Evolutionary conservation across 2,797 vertebrate genomes (phyloP).

Genomic region (Epinephelus coioides): DNA sequence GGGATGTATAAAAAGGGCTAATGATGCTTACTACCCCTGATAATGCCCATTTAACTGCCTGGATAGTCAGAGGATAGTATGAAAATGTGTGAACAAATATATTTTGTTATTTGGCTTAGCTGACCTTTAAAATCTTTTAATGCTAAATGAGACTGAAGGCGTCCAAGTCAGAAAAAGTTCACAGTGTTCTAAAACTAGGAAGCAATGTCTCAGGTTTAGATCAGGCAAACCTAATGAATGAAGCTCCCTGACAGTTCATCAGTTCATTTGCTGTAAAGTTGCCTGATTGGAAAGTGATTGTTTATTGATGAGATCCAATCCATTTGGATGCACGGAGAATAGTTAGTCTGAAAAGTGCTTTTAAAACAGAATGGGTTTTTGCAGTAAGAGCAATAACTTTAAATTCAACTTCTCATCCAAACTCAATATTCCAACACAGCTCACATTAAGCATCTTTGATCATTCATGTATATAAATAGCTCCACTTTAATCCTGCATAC

Average conservation of each 20-base stretch:
- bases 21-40: no score
- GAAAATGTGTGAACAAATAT: background rate
- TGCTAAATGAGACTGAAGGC: background rate
- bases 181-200: background rate
- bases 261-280: slow-evolving; percentile 31
- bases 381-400: slow-evolving; percentile 29
- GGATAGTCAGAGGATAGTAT: background rate
- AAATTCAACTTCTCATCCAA: slow-evolving; percentile 37
- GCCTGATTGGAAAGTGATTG: background rate
- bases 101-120: background rate
- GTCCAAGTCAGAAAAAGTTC: background rate
- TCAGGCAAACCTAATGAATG: background rate
- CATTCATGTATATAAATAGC: slow-evolving; percentile 63
- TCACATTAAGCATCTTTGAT: slow-evolving; percentile 61
- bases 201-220: background rate
- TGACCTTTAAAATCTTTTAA: background rate
- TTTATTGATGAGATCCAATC: slow-evolving; percentile 9
- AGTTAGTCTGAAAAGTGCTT: slow-evolving; percentile 19
- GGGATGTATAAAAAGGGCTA: no score
- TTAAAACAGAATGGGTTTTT: slow-evolving; percentile 19
- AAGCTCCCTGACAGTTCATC: background rate
- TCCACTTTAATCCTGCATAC: slow-evolving; percentile 58
- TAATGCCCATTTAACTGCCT: no score
- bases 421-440: slow-evolving; percentile 42
- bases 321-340: slow-evolving; percentile 8